A percentile compares a stretch with the other conserved stretches of the same genome.
These are phyloP conservation scores for Podarcis siculus DNA, from an alignment of 2,797 vertebrate species.

Conservation along the genomic window DNA sequence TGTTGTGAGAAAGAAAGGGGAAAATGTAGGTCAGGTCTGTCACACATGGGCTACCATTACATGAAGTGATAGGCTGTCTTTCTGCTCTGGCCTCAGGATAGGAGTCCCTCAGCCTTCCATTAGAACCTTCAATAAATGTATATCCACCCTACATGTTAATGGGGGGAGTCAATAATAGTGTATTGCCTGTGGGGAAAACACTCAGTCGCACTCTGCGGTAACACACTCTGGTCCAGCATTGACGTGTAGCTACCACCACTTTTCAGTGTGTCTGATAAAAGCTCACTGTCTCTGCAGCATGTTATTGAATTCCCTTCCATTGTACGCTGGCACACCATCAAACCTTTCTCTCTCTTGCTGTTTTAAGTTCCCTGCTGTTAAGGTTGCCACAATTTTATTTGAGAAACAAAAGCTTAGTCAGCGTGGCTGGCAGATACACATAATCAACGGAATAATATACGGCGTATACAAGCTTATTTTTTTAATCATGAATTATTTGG, in stretches of 20 bases:
- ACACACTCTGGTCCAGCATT: slow-evolving; percentile 71
- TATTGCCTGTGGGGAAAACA: slow-evolving; percentile 83
- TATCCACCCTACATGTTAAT: slow-evolving; percentile 85
- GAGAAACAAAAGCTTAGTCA: slow-evolving; percentile 61
- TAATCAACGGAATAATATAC: slow-evolving; percentile 38
- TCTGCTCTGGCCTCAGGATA: slow-evolving; percentile 87
- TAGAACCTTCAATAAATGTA: slow-evolving; percentile 88
- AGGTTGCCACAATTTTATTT: slow-evolving; percentile 48
- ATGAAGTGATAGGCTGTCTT: slow-evolving; percentile 87
- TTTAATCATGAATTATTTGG: slow-evolving; percentile 24
- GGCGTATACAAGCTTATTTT: slow-evolving; percentile 24
- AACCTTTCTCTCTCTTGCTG: slow-evolving; percentile 67
- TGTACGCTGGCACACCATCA: slow-evolving; percentile 69
- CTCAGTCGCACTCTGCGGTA: slow-evolving; percentile 70
- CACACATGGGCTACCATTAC: slow-evolving; percentile 88
- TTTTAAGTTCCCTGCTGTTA: slow-evolving; percentile 62
- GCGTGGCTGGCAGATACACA: slow-evolving; percentile 53
- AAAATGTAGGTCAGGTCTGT: slow-evolving; percentile 97
- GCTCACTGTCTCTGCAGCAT: slow-evolving; percentile 71
- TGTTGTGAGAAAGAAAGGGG: slow-evolving; percentile 81
- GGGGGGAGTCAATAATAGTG: slow-evolving; percentile 85
- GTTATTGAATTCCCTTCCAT: slow-evolving; percentile 74
- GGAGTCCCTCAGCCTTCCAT: slow-evolving; percentile 90
- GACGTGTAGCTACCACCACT: slow-evolving; percentile 73
- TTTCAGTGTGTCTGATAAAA: slow-evolving; percentile 76